Evolutionary conservation across 1,140 invertebrate genomes (phyloP).

Genomic region (Trichonephila clavata): DNA sequence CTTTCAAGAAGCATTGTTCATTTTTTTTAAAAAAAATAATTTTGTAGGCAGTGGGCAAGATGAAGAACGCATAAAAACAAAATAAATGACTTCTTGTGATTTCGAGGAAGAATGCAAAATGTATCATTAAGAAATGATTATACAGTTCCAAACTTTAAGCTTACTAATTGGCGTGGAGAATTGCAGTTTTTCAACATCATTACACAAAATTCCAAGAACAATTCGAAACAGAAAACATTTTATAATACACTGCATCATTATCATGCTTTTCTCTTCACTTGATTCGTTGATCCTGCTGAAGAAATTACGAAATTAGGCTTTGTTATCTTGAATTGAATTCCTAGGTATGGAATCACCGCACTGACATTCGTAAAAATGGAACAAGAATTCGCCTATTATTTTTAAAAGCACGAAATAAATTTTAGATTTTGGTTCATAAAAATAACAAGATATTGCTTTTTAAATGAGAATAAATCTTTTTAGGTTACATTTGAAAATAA

Average conservation of each 20-base stretch:
- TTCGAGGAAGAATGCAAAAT: neutral
- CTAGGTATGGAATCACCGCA: too few relatives aligned
- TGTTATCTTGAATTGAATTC: neutral
- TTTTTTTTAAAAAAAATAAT: neutral
- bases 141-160: neutral
- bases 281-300: neutral
- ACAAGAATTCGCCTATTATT: too few relatives aligned
- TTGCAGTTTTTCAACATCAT: neutral
- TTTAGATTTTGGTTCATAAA: too few relatives aligned
- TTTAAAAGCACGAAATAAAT: too few relatives aligned
- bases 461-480: too few relatives aligned
- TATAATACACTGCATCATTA: neutral
- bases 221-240: neutral
- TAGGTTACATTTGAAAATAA: too few relatives aligned
- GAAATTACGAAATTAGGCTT: neutral
- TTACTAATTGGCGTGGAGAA: neutral
- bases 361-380: too few relatives aligned
- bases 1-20: conserved; percentile 25
- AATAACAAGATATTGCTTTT: too few relatives aligned
- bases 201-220: neutral
- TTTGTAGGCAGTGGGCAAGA: neutral
- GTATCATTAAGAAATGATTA: neutral
- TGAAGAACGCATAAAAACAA: neutral
- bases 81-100: conserved; percentile 10
- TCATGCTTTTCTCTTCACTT: neutral